Base-by-base conservation (phyloP, 2,888 invertebrate genomes). In the Pteria penguin region DNA sequence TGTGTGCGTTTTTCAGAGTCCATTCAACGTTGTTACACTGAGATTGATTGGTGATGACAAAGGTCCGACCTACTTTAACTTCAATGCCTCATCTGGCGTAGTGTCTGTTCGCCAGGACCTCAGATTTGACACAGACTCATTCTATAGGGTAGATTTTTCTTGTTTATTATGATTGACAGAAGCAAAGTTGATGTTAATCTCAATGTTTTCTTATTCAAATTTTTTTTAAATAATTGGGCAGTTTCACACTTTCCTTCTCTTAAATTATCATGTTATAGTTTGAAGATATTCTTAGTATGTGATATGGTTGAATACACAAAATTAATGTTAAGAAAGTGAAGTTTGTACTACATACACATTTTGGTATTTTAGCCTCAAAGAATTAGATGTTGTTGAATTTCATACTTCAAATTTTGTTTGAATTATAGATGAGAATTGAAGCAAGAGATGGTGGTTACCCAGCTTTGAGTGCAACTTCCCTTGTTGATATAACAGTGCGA, bases 361-460 rank as follows among this genome's bases (percentile, higher is more conserved):
- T n/a, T n/a, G n/a, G n/a, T n/a, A n/a, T n/a, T n/a, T n/a, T n/a
- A n/a, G n/a, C n/a, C n/a, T n/a, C n/a, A n/a, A n/a, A n/a, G n/a
- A n/a, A n/a, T n/a, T n/a, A n/a, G n/a, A n/a, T n/a, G n/a, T n/a
- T n/a, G n/a, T n/a, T n/a, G n/a, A n/a, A n/a, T n/a, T n/a, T n/a
- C n/a, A n/a, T n/a, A n/a, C n/a, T n/a, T n/a, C n/a, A n/a, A n/a
- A n/a, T n/a, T n/a, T n/a, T n/a, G n/a, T n/a, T n/a, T n/a, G n/a
- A n/a, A n/a, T 68, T 61, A 24, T 81, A 87, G 84, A 78, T 90
- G 27, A 80, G 88, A 32, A 81, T 89, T 62, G 84, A 86, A n/a
- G 90, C 87, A 0, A 70, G 78, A 66, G 90, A 90, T 78, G 88
- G 88, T 5, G 90, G 89, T 4, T 81, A 58, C 29, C 90, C 89